phyloP scores from a whole-genome alignment of 1,140 invertebrate species.

The Holotrichia oblita region DNA sequence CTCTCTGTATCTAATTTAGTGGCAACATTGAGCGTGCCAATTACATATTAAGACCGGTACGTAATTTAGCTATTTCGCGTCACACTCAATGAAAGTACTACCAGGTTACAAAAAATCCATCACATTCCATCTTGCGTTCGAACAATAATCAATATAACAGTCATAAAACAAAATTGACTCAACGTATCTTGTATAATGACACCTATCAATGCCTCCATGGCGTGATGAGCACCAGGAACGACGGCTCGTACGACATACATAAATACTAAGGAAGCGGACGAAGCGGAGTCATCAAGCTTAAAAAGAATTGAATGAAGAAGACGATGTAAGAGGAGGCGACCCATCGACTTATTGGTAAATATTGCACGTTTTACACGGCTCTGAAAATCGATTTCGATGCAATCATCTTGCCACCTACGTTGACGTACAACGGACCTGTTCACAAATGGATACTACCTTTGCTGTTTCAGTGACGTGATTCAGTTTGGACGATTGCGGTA shows the following conservation, averaged over 20 bases:
- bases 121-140: not conserved
- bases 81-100: too few species aligned
- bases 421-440: not conserved
- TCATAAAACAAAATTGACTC: conserved; percentile 19
- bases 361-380: conserved; percentile 34
- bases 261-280: not conserved
- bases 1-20: too few species aligned
- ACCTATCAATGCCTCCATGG: conserved; percentile 7
- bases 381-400: conserved; percentile 34
- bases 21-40: too few species aligned
- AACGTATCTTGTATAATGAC: not conserved
- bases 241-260: not conserved
- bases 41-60: too few species aligned
- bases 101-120: too few species aligned
- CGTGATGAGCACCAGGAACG: not conserved
- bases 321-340: not conserved
- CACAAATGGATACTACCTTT: not conserved
- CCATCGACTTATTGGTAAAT: conserved; percentile 33
- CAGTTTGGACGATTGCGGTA: not conserved
- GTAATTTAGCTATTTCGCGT: too few species aligned
- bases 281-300: too few species aligned
- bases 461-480: not conserved
- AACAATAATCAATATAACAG: not conserved
- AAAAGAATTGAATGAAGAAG: not conserved
- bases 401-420: conserved; percentile 27